A percentile compares a stretch with the other conserved stretches of the same genome.
Evolutionary conservation across 2,888 invertebrate species (phyloP).

Genomic region (Tetragnatha montana): DNA sequence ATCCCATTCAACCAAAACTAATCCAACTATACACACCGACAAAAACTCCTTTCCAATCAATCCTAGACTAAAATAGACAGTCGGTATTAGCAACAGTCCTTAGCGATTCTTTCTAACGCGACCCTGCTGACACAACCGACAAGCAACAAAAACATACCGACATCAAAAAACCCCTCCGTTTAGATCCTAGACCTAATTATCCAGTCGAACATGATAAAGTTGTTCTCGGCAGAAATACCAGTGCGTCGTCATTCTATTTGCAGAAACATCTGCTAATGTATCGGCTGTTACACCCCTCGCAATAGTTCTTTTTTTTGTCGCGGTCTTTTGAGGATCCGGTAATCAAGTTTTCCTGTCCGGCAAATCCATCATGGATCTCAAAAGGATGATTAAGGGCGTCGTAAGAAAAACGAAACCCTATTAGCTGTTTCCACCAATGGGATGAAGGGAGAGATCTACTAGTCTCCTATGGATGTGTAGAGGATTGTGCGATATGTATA

Average conservation of each 20-base stretch:
- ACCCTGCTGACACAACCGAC: neutral
- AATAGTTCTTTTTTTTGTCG: neutral
- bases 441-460: neutral
- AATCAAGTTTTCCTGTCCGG: neutral
- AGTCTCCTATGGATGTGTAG: neutral
- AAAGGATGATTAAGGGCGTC: neutral
- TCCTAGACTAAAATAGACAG: neutral
- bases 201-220: neutral
- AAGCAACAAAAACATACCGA: neutral
- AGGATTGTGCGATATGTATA: neutral
- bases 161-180: neutral
- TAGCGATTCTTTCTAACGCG: neutral
- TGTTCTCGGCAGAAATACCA: neutral
- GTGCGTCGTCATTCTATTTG: neutral
- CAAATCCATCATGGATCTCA: neutral
- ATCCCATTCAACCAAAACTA: neutral
- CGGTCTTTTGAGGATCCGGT: neutral
- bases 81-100: neutral
- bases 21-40: neutral
- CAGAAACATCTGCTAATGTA: neutral
- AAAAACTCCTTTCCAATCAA: neutral
- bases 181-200: neutral
- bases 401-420: neutral
- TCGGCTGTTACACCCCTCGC: neutral
- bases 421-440: neutral